A percentile compares a stretch with the other conserved stretches of the same genome.
phyloP scores from a whole-genome alignment of 2,113 vertebrate species.

The Cettia cetti region DNA sequence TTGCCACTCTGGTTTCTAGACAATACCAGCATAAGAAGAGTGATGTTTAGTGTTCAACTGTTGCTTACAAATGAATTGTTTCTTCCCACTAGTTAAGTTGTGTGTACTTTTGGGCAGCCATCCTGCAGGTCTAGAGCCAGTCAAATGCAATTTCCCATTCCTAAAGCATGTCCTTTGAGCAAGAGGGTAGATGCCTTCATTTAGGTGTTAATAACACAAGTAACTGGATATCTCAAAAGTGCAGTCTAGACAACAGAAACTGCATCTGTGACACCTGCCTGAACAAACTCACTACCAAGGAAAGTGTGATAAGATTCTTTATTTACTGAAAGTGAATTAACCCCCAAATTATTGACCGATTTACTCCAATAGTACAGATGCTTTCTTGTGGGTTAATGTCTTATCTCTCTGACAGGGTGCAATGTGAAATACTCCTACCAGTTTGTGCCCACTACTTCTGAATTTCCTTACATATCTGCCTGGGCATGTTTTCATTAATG shows the following conservation, averaged over 20 bases:
- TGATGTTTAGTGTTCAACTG: neutral
- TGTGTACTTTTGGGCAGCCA: neutral
- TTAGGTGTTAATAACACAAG: neutral
- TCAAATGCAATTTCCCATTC: neutral
- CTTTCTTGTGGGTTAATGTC: neutral
- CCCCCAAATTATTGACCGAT: neutral
- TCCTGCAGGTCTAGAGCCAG: neutral
- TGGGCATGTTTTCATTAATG: neutral
- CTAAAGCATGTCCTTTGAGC: neutral
- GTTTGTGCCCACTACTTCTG: neutral
- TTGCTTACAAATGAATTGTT: neutral
- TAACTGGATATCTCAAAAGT: neutral
- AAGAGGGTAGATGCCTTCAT: neutral
- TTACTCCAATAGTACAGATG: neutral
- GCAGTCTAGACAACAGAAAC: neutral
- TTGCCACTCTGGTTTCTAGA: constrained; percentile 4
- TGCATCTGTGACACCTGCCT: neutral
- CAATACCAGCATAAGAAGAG: neutral
- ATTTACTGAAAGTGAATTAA: neutral
- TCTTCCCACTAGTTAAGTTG: neutral
- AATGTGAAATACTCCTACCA: neutral
- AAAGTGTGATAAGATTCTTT: neutral
- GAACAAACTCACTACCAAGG: neutral
- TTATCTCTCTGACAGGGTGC: neutral
- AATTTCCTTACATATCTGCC: neutral